Conservation (phyloP, 2,888 invertebrate genomes). For the Drosophila ochracea region DNA sequence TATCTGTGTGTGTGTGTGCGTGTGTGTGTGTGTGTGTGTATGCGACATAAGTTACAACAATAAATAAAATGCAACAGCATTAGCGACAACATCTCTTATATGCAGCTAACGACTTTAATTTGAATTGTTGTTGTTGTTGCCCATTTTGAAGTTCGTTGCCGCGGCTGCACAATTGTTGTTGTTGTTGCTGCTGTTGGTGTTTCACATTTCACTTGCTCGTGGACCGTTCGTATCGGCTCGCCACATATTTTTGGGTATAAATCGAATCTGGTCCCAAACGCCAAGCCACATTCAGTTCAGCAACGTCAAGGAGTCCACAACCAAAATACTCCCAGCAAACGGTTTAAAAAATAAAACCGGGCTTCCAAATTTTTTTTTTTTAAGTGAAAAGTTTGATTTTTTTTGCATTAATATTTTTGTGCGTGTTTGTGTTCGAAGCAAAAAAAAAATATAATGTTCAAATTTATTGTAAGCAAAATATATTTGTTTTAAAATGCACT, state of each 20-base stretch:
- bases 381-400: constrained; percentile 14
- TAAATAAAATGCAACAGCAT: constrained; percentile 42
- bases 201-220: constrained; percentile 73
- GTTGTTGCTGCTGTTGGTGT: constrained; percentile 39
- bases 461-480: constrained; percentile 80
- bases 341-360: background rate
- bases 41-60: constrained; percentile 48
- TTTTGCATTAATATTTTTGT: constrained; percentile 23
- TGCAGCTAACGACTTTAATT: constrained; percentile 52
- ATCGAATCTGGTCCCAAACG: constrained; percentile 84
- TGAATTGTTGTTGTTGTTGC: constrained; percentile 37
- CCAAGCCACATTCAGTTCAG: constrained; percentile 82
- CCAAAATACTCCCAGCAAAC: constrained; percentile 16
- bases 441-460: constrained; percentile 71
- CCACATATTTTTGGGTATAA: constrained; percentile 79
- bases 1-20: constrained; percentile 7
- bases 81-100: constrained; percentile 51
- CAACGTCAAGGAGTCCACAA: constrained; percentile 75
- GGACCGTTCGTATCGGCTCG: constrained; percentile 27
- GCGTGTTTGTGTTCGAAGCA: constrained; percentile 28
- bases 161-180: constrained; percentile 49
- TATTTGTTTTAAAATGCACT: background rate
- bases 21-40: constrained; percentile 8
- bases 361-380: constrained; percentile 3
- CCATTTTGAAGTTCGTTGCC: constrained; percentile 77